These are phyloP conservation scores for Tetropium fuscum DNA, from an alignment of 2,888 invertebrate species.

Conservation along the genomic window DNA sequence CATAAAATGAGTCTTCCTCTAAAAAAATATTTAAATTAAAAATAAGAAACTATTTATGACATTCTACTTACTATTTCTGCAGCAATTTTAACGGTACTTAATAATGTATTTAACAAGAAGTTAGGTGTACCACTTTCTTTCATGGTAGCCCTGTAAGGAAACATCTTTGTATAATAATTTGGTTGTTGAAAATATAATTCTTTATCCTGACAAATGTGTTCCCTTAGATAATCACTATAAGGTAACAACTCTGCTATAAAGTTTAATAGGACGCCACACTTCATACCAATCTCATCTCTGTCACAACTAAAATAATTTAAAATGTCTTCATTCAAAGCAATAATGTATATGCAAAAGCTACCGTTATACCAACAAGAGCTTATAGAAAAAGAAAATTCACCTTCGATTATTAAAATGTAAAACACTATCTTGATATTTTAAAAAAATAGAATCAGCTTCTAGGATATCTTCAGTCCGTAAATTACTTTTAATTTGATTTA, in stretches of 20 bases:
- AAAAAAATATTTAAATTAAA: conserved; percentile 33
- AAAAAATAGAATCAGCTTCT: conserved; percentile 48
- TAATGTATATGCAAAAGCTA: no score
- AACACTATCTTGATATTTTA: conserved; percentile 33
- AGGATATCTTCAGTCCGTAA: conserved; percentile 50
- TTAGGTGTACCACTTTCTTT: conserved; percentile 29
- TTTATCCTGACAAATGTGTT: conserved; percentile 31
- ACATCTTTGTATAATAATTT: conserved; percentile 14
- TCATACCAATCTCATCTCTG: conserved; percentile 53
- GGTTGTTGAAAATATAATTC: conserved; percentile 17
- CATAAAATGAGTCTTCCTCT: conserved; percentile 47
- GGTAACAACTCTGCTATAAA: conserved; percentile 52
- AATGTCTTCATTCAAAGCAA: no score
- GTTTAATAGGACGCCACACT: conserved; percentile 50
- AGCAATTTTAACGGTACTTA: conserved; percentile 42
- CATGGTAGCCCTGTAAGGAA: conserved; percentile 26
- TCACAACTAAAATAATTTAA: conserved; percentile 33
- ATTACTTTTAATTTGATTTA: conserved; percentile 47
- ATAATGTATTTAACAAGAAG: conserved; percentile 43
- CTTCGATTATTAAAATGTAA: conserved; percentile 1
- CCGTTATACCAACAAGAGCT: background rate
- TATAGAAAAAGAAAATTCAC: conserved; percentile 6
- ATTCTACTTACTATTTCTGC: conserved; percentile 50
- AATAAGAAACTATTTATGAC: background rate
- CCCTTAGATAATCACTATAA: conserved; percentile 43